Conservation (phyloP, 2,113 vertebrate species). For the Chaenocephalus aceratus region DNA sequence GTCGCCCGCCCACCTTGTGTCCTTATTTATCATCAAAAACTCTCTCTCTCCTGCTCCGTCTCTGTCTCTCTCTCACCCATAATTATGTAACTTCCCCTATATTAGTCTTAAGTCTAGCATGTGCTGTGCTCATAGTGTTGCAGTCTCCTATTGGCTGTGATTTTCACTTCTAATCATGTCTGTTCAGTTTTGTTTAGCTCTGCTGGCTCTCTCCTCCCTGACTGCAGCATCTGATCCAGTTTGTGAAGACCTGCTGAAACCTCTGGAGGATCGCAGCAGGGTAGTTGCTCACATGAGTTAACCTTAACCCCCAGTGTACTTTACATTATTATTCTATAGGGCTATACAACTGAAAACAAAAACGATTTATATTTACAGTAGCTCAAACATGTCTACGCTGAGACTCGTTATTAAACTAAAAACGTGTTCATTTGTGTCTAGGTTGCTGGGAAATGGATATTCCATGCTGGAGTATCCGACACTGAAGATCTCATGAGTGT, state of each 20-base stretch:
- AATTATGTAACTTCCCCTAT: background rate
- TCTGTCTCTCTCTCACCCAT: background rate
- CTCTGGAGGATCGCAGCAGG: constrained; percentile 33
- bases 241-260: constrained; percentile 54
- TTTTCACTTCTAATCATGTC: constrained; percentile 44
- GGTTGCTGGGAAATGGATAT: constrained; percentile 65
- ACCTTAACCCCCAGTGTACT: too few species aligned
- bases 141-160: background rate
- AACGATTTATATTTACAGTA: background rate
- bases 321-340: background rate
- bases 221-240: constrained; percentile 34
- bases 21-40: too few species aligned
- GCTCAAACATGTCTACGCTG: background rate
- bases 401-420: too few species aligned
- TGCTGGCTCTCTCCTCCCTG: constrained; percentile 58
- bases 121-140: background rate
- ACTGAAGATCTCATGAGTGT: background rate
- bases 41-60: background rate
- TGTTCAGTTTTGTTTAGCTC: constrained; percentile 27
- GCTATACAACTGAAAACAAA: background rate
- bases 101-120: background rate
- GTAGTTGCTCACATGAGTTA: constrained; percentile 30
- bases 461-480: constrained; percentile 21
- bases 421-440: constrained; percentile 28
- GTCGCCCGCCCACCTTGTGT: background rate